Percentiles rank a stretch among this genome's conserved stretches.
Evolutionary conservation across 2,888 invertebrate genomes (phyloP).

Genomic region (Pristionchus maxplancki): DNA sequence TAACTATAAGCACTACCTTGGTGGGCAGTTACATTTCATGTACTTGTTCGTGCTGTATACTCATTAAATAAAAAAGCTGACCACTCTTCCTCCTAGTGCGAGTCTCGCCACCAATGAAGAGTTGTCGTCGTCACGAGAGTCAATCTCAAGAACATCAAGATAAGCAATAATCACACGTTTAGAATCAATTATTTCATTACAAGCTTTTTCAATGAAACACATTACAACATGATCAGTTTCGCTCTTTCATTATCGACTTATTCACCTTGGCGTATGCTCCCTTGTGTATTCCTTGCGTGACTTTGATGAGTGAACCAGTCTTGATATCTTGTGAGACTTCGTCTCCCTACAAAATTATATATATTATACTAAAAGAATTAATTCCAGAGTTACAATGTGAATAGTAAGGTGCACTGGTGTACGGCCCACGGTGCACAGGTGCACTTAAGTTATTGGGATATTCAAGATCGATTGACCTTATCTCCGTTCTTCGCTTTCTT

Average conservation of each 20-base stretch:
- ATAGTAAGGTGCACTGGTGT: background rate
- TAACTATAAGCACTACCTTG: too few relatives aligned
- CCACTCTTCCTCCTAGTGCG: conserved; percentile 61
- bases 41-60: background rate
- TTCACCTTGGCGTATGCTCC: conserved; percentile 60
- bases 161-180: background rate
- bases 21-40: too few relatives aligned
- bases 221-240: background rate
- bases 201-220: background rate
- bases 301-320: conserved; percentile 57
- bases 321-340: conserved; percentile 55
- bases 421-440: background rate
- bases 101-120: conserved; percentile 84
- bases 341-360: conserved; percentile 8
- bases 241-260: background rate
- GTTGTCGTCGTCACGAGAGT: conserved; percentile 89
- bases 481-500: conserved; percentile 53
- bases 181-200: background rate
- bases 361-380: background rate
- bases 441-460: background rate
- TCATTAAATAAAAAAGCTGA: conserved; percentile 52
- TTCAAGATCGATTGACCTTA: conserved; percentile 5
- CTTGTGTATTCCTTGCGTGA: conserved; percentile 59
- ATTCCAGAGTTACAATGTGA: background rate
- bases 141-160: conserved; percentile 81